A percentile compares a stretch with the other conserved stretches of the same genome.
phyloP scores from a whole-genome alignment of 53 echinoderm and acorn worm genomes.

The Stichopus horrens region DNA sequence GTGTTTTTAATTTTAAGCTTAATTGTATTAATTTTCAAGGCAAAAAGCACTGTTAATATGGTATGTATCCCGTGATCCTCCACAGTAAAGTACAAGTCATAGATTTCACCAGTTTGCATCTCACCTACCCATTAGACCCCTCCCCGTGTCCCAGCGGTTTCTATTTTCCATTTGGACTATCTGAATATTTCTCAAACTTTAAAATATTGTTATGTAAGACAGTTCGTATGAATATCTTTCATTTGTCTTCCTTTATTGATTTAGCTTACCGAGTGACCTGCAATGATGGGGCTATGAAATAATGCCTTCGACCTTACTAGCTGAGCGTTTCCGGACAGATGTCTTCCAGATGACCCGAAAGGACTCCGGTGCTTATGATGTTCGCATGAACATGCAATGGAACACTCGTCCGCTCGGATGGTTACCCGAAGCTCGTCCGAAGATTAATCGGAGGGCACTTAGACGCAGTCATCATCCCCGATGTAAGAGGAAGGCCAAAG shows the following conservation, averaged over 20 bases:
- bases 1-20: too few species aligned
- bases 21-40: too few species aligned
- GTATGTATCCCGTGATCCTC: too few species aligned
- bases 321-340: not conserved
- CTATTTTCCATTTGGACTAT: too few species aligned
- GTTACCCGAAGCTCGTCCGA: constrained; percentile 11
- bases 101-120: too few species aligned
- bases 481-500: not conserved
- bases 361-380: not conserved
- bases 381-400: constrained; percentile 20
- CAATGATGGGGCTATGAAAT: not conserved
- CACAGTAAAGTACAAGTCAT: too few species aligned
- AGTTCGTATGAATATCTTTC: too few species aligned
- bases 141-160: too few species aligned
- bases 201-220: too few species aligned
- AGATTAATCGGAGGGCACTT: not conserved
- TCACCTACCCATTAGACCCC: too few species aligned
- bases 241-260: not conserved
- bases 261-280: not conserved
- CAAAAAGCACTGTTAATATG: too few species aligned
- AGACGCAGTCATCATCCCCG: not conserved
- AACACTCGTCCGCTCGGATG: constrained; percentile 25
- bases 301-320: not conserved
- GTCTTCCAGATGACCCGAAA: not conserved
- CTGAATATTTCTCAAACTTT: too few species aligned